Evolutionary conservation across 2,113 vertebrate species (phyloP), one percentile per base, ranked within the genome.

Genomic region (Caranx ignobilis): DNA sequence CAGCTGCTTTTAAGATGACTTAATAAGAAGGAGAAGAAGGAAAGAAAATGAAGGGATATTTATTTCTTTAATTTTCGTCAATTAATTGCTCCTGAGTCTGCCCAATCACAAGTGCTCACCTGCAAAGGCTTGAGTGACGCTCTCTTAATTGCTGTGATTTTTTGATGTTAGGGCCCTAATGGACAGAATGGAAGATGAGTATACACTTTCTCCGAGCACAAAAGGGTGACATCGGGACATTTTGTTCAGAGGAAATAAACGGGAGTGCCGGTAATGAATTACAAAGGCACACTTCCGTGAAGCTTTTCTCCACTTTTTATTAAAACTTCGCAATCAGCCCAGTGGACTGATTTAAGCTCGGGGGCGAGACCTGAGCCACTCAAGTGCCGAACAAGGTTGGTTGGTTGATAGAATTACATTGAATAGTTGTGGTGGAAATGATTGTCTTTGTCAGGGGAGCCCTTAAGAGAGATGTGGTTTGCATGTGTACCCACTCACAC

Each of bases 91-190:
- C 34, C 9, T 10, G 47, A 85, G 55, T 88, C 90, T 79, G 81
- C 81, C 59, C 60, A 59, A 74, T 71, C 69, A 79, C 86, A 90
- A 89, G 89, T 89, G 87, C 79, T 79, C 92, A 94, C 93, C 92
- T 94, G 90, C 82, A 80, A 60, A 59, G 81, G 82, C 81, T 81
- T 87, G 84, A 90, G 57, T 50, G 61, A 69, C 31, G 55, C 62
- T 83, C 55, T 77, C 74, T 79, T 91, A 93, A 92, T 94, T 92
- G 85, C 45, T 35, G 72, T 85, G 81, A 89, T 92, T 93, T 77
- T 71, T 55, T 54, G 45, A 54, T 87, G 79, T 66, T 89, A 64
- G 52, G 45, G 47, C 59, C 41, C 62, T 92, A 94, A 92, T 93
- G 78, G 84, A 88, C 62, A 66, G 72, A 87, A 84, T 77, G 75